Evolutionary conservation across 2,888 invertebrate species (phyloP), one percentile per base, ranked within the genome.

Genomic region (Eristalinus aeneus): DNA sequence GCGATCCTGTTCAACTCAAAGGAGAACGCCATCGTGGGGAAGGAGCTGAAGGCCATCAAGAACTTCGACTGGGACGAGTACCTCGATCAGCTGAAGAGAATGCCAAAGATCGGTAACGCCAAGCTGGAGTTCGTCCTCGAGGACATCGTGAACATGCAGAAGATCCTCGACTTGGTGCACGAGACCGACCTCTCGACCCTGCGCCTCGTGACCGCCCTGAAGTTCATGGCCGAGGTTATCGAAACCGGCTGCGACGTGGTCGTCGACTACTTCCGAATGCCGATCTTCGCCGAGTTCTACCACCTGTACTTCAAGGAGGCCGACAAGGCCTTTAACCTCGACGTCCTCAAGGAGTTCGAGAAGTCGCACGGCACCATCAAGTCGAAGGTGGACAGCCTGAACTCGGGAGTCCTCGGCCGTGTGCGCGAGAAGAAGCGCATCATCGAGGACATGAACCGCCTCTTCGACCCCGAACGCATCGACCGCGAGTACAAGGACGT

Each of bases 21-120:
- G 53, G 86, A 77, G 10, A 46, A 54, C 5, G 60, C 74, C 0
- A 10, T 56, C 0, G 75, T 87, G 16, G 78, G 83, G 27, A 27
- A 5, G 12, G 87, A 87, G 27, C 16, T 79, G 0, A 39, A 83
- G 0, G 68, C 71, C 2, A n/a, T 87, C 5, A 82, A 75, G 54
- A 87, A 87, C 61, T 87, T 83, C 22, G 77, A 87, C 11, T 83
- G 87, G 87, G 79, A 87, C 31, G 87, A 87, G 34, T 87, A 78
- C 16, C 53, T 87, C 12, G 23, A 12, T 6, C 75, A 87, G 54
- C 31, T 87, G 23, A 87, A 87, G 58, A 79, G 75, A 16, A 31
- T 87, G 8, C 83, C 83, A 0, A 72, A 72, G 12, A 63, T 83
- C 6, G 68, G 39, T 1, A 22, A 75, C 9, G 75, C 72, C 4